Evolutionary conservation across 1,140 invertebrate genomes (phyloP), one percentile per base, ranked within the genome.

Genomic region (Lasaia peninsularis): DNA sequence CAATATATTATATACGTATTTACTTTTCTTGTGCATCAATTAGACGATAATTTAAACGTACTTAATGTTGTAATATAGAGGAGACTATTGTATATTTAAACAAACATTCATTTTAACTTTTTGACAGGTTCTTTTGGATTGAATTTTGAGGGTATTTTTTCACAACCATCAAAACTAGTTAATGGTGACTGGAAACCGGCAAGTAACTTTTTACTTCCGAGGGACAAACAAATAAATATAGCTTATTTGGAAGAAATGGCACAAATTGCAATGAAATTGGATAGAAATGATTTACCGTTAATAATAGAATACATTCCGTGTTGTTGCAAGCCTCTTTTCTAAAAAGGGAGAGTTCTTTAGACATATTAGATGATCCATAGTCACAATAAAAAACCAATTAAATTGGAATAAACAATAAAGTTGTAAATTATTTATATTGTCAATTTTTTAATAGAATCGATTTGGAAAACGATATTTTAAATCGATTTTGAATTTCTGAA

Each of bases 61-160:
- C n/a, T n/a, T n/a, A n/a, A n/a, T n/a, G n/a, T n/a, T n/a, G n/a
- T n/a, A n/a, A n/a, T n/a, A n/a, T n/a, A n/a, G n/a, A n/a, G n/a
- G n/a, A n/a, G n/a, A n/a, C n/a, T n/a, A n/a, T n/a, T n/a, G n/a
- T n/a, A n/a, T n/a, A n/a, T n/a, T 40, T 40, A 16, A 2, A 35
- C 2, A 50, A 56, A 2, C 37, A n/a, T 48, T 12, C 0, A 18
- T 18, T 51, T 21, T 53, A 44, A 24, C 57, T 37, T 63, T 52
- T 53, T 62, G 77, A 67, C 56, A 90, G 89, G 89, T 24, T 73
- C 81, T n/a, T 90, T 90, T 80, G 88, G 80, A 35, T 74, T 91
- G 60, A 68, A 72, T 11, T 80, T 85, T 56, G 63, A 82, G 40
- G 78, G 89, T 24, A 63, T 78, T 44, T 89, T 91, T 79, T 90